Evolutionary conservation across 2,797 vertebrate species (phyloP), one percentile per base, ranked within the genome.

Genomic region (Tympanoctomys barrerae): DNA sequence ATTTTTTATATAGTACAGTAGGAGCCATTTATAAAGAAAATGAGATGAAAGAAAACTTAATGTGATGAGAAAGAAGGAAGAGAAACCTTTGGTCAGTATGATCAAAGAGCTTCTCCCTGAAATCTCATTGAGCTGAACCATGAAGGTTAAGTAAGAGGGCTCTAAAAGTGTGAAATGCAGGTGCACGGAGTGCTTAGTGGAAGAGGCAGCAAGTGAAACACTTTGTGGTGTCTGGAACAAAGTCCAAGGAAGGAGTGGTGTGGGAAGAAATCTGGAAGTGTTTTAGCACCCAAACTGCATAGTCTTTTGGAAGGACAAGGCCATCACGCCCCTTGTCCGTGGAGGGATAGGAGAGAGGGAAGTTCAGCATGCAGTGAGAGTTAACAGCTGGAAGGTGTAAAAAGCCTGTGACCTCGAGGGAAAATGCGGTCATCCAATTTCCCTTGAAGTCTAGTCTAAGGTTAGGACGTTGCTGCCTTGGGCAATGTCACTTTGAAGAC

Each of bases 401-500:
- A 78, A 46, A 33, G 19, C 39, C 39, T 4, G n/a, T 18, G 22
- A 33, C 5, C 81, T 42, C 57, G 13, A 64, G n/a, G 80, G 33
- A 42, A 94, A 85, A 61, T 1, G 19, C 73, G n/a, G 21, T 91
- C 68, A 36, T 52, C 36, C n/a, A 42, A 13, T 2, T 28, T 90
- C 70, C 52, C 68, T 64, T 46, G 12, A 33, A 83, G 46, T 70
- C 59, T 24, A 1, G 66, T 95, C 39, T 21, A 42, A 92, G 92
- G 92, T 61, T n/a, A 89, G 14, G 54, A 62, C 22, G 1, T 18
- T 8, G 14, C 5, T 91, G 52, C 62, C 75, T 49, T 14, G 28
- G 86, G 59, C 73, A 90, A 93, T 93, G 84, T 88, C 57, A 77
- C 64, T 89, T 92, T 85, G 82, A n/a, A 88, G 54, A 83, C 89